Evolutionary conservation across 2,888 invertebrate species (phyloP).

Genomic region (Ceriagrion tenellum): DNA sequence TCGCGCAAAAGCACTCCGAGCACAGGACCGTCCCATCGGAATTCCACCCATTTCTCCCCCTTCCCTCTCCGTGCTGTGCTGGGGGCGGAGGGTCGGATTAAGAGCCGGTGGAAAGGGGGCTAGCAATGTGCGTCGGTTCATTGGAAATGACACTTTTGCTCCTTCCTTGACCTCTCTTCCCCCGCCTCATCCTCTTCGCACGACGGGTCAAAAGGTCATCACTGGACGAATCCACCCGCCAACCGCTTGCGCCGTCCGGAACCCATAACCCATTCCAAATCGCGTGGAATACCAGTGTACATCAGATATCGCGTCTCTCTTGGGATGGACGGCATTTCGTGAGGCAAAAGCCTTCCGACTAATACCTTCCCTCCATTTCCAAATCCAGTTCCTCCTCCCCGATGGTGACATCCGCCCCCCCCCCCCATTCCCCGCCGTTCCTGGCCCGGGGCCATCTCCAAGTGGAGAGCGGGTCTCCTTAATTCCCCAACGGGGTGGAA

Average conservation of each 20-base stretch:
- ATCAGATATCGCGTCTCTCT: slow-evolving; percentile 12
- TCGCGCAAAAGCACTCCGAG: slow-evolving; percentile 2
- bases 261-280: slow-evolving; percentile 76
- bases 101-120: slow-evolving; percentile 62
- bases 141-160: slow-evolving; percentile 70
- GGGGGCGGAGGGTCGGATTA: slow-evolving; percentile 69
- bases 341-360: slow-evolving; percentile 1
- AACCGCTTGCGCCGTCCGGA: slow-evolving; percentile 72
- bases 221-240: slow-evolving; percentile 75
- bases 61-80: too few species aligned
- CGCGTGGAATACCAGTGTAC: slow-evolving; percentile 25
- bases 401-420: background rate
- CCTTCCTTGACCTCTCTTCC: slow-evolving; percentile 74
- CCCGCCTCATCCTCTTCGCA: too few species aligned
- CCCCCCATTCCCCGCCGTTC: background rate
- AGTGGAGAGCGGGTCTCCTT: too few species aligned
- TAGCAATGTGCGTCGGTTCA: slow-evolving; percentile 72
- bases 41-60: background rate
- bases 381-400: background rate
- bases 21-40: background rate
- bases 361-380: background rate
- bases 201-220: slow-evolving; percentile 74
- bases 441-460: background rate
- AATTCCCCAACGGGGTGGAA: background rate
- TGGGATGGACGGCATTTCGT: background rate